phyloP scores from a whole-genome alignment of 2,113 vertebrate genomes.

The Pangasianodon hypophthalmus region DNA sequence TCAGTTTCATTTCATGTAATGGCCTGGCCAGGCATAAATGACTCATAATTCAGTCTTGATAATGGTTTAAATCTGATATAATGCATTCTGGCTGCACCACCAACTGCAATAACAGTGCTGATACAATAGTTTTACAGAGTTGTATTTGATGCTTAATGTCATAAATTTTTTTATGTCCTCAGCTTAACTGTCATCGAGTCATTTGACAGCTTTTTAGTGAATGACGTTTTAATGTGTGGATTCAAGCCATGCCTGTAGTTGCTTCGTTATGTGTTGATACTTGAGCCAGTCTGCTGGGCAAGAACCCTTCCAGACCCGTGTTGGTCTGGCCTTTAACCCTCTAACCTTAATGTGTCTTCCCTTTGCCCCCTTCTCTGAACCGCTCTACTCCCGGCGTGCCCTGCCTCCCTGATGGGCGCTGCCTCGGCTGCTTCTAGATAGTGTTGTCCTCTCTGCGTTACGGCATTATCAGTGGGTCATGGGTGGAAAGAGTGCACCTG shows the following conservation, averaged over 20 bases:
- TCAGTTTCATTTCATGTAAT: slow-evolving; percentile 41
- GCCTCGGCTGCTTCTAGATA: slow-evolving; percentile 68
- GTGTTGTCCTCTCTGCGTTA: slow-evolving; percentile 75
- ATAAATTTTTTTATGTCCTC: slow-evolving; percentile 24
- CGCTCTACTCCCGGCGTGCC: slow-evolving; percentile 50
- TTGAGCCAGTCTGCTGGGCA: slow-evolving; percentile 13
- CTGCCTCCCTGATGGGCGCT: slow-evolving; percentile 48
- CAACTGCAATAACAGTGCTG: slow-evolving; percentile 25
- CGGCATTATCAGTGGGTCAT: slow-evolving; percentile 74
- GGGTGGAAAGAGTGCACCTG: slow-evolving; percentile 76
- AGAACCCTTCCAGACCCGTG: slow-evolving; percentile 30
- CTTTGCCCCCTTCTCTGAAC: slow-evolving; percentile 48
- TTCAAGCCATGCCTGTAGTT: slow-evolving; percentile 31
- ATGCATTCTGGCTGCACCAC: slow-evolving; percentile 31
- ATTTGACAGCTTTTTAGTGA: slow-evolving; percentile 24
- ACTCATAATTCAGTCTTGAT: slow-evolving; percentile 42
- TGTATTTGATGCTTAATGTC: slow-evolving; percentile 39
- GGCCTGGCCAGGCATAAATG: slow-evolving; percentile 37
- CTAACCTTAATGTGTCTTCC: slow-evolving; percentile 69
- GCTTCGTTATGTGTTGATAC: slow-evolving; percentile 18
- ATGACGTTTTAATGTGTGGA: slow-evolving; percentile 21
- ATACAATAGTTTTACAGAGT: slow-evolving; percentile 37
- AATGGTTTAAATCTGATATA: slow-evolving; percentile 42
- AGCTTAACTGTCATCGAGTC: slow-evolving; percentile 14
- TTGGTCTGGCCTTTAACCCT: slow-evolving; percentile 67